A percentile compares a stretch with the other conserved stretches of the same genome.
phyloP scores from a whole-genome alignment of 2,113 vertebrate species.

The Telmatochromis sp. region DNA sequence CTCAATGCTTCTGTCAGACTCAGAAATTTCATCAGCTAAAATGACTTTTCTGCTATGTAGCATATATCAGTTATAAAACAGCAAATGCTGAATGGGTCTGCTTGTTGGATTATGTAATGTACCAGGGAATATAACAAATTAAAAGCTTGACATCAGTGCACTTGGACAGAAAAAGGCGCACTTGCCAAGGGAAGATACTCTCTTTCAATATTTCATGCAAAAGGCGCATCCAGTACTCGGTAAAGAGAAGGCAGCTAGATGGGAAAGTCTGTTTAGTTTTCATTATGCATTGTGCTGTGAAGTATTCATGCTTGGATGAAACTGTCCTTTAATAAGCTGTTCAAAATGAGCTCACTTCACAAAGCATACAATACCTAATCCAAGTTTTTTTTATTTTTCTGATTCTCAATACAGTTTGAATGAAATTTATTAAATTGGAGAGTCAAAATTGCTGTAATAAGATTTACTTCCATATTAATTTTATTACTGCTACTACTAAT shows the following conservation, averaged over 20 bases:
- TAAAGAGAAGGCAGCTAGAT: not conserved
- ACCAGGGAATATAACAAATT: not conserved
- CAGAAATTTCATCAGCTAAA: not conserved
- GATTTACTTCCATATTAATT: not conserved
- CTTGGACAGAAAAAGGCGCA: not conserved
- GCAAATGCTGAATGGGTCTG: not conserved
- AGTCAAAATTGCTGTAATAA: not conserved
- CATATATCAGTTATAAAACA: not conserved
- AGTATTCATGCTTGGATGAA: not conserved
- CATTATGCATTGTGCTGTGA: not conserved
- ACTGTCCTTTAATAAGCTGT: not conserved
- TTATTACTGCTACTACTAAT: not conserved
- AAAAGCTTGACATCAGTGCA: not conserved
- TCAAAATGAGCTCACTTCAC: not conserved
- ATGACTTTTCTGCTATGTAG: not conserved
- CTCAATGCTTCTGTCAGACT: not conserved
- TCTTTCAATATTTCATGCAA: conserved; percentile 39
- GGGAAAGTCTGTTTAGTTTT: not conserved
- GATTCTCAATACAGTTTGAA: not conserved
- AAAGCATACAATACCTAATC: not conserved
- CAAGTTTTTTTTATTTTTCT: not conserved
- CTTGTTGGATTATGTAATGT: not conserved
- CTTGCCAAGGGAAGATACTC: not conserved
- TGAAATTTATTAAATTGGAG: not conserved
- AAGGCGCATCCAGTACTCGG: not conserved